Evolutionary conservation across 1,140 invertebrate genomes (phyloP), one percentile per base, ranked within the genome.

Genomic region (Carposina sasakii): DNA sequence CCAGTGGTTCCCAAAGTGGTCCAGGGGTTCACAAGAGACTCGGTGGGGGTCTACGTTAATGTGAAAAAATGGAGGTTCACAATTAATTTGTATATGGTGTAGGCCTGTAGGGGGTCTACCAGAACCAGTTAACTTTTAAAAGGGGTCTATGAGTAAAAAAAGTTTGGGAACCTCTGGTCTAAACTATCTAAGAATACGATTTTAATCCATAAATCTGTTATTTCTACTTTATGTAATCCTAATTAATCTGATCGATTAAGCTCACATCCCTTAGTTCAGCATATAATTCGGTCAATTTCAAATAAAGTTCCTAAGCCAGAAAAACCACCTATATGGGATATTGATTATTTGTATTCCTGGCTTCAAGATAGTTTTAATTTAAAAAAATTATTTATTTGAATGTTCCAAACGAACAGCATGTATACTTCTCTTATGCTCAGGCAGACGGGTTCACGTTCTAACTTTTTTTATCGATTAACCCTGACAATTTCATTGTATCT

Each of bases 151-250:
- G n/a, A n/a, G n/a, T n/a, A n/a, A n/a, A n/a, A n/a, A n/a, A n/a
- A n/a, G n/a, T n/a, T n/a, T n/a, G n/a, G n/a, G n/a, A n/a, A n/a
- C n/a, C n/a, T n/a, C n/a, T n/a, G n/a, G n/a, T n/a, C n/a, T n/a
- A 20, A 33, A 2, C 36, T 46, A 6, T 22, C 49, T 2, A 8
- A 12, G 12, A 37, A 34, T 1, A 45, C 49, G 5, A 52, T 52
- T 31, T 10, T 15, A 26, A n/a, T 52, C 1, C 49, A 51, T 17
- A 51, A 51, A 36, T 51, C 41, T 1, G 48, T 44, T 20, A 21
- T 44, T 2, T 44, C 28, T 2, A 44, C 41, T 1, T 44, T 51
- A n/a, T 21, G 10, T 21, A 22, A 51, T 20, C 41, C 48, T 28
- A 9, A 23, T 6, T 28, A 19, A 3, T 2, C 17, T 1, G 17